phyloP scores from a whole-genome alignment of 2,113 vertebrate species.

The Tiliqua scincoides region DNA sequence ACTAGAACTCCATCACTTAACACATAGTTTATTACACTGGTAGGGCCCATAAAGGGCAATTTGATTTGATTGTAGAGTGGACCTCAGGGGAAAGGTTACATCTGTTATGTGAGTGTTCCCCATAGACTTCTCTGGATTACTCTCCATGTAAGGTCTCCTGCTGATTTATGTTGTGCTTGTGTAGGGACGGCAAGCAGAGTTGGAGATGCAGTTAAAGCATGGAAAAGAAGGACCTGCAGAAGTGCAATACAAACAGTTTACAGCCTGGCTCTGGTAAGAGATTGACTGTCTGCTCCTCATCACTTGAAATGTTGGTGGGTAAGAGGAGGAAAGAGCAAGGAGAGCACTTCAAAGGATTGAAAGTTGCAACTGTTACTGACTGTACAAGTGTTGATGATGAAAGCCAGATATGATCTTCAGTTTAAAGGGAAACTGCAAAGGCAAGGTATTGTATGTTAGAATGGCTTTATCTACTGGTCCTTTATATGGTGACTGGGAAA shows the following conservation, averaged over 20 bases:
- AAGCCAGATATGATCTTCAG: neutral
- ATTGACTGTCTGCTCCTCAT: neutral
- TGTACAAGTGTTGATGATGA: neutral
- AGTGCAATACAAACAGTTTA: constrained; percentile 87
- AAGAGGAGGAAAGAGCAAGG: neutral
- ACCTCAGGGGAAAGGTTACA: neutral
- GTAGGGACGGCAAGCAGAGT: constrained; percentile 90
- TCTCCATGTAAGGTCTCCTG: neutral
- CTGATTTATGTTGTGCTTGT: constrained; percentile 52
- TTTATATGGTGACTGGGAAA: neutral
- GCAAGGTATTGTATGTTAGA: neutral
- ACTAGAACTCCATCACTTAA: neutral
- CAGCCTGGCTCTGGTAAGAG: constrained; percentile 94
- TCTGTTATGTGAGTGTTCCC: constrained; percentile 27
- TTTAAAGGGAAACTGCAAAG: neutral
- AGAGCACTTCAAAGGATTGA: constrained; percentile 14
- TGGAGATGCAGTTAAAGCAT: constrained; percentile 90
- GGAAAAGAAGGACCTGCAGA: constrained; percentile 85
- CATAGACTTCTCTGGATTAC: constrained; percentile 26
- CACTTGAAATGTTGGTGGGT: neutral
- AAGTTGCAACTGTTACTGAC: constrained; percentile 25
- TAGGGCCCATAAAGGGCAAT: neutral
- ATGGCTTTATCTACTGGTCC: fast-evolving
- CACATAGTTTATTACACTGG: constrained; percentile 1
- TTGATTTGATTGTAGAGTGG: neutral